Percentiles rank a stretch among this genome's conserved stretches.
These are phyloP conservation scores for Laterallus jamaicensis DNA, from an alignment of 2,113 vertebrate species.

Conservation along the genomic window DNA sequence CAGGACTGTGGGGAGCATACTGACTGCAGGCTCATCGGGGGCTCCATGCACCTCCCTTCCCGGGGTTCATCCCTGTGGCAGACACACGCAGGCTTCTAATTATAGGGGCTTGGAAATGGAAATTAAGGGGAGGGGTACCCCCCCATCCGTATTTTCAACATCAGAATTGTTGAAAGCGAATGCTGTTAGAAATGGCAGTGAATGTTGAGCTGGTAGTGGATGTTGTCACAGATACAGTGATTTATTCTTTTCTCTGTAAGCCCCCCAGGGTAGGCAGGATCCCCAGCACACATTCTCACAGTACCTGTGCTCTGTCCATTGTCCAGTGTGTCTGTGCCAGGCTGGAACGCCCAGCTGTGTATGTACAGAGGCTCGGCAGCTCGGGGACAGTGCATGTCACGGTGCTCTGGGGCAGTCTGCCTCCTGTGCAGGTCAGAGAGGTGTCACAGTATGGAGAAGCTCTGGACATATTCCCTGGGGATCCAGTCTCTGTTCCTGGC, in stretches of 20 bases:
- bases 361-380: not conserved
- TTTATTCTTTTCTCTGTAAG: not conserved
- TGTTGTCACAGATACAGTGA: too few species aligned
- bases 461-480: accelerated
- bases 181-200: not conserved
- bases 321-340: not conserved
- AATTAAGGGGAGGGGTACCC: not conserved
- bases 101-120: not conserved
- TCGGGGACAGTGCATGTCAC: not conserved
- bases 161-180: not conserved
- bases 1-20: accelerated
- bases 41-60: not conserved
- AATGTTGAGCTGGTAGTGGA: too few species aligned
- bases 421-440: not conserved
- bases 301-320: not conserved
- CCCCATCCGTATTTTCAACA: not conserved
- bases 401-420: too few species aligned
- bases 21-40: not conserved
- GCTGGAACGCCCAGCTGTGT: not conserved
- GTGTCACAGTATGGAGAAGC: not conserved
- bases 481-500: not conserved
- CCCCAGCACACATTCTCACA: not conserved
- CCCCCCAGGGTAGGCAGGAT: not conserved
- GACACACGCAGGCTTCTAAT: too few species aligned
- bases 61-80: accelerated